Conservation (phyloP, 2,113 vertebrate genomes). For the Silurus asotus region DNA sequence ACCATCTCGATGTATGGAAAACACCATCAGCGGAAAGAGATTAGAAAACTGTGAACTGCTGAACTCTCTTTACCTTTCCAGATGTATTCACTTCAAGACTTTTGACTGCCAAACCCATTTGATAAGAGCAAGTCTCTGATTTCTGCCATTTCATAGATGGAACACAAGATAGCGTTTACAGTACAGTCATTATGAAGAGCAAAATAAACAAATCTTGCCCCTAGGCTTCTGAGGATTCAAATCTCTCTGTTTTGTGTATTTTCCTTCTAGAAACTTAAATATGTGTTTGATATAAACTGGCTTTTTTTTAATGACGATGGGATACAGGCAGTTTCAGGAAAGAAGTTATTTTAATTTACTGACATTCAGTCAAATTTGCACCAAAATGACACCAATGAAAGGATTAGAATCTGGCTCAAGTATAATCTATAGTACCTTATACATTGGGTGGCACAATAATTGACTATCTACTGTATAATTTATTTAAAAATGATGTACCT, state of each 20-base stretch:
- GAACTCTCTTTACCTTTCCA: neutral
- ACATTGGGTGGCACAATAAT: neutral
- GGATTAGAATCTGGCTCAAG: neutral
- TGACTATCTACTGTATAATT: neutral
- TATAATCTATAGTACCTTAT: neutral
- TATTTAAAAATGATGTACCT: neutral
- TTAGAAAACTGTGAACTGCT: slow-evolving; percentile 23
- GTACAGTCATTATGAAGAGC: slow-evolving; percentile 17
- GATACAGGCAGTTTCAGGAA: neutral
- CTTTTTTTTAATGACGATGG: neutral
- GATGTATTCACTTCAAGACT: slow-evolving; percentile 37
- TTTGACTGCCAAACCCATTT: slow-evolving; percentile 59
- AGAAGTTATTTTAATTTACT: neutral
- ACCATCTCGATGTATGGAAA: slow-evolving; percentile 11
- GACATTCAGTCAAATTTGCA: neutral
- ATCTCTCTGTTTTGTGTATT: neutral
- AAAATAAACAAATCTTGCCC: slow-evolving; percentile 17
- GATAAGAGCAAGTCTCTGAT: neutral
- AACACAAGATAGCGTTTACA: slow-evolving; percentile 22
- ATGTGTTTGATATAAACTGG: neutral
- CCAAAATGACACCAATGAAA: no score
- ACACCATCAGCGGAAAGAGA: slow-evolving; percentile 32
- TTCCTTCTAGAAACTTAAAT: neutral
- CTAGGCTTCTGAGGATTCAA: neutral
- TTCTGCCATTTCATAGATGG: slow-evolving; percentile 29